phyloP scores from a whole-genome alignment of 2,113 vertebrate genomes.

The Penelope pileata region DNA sequence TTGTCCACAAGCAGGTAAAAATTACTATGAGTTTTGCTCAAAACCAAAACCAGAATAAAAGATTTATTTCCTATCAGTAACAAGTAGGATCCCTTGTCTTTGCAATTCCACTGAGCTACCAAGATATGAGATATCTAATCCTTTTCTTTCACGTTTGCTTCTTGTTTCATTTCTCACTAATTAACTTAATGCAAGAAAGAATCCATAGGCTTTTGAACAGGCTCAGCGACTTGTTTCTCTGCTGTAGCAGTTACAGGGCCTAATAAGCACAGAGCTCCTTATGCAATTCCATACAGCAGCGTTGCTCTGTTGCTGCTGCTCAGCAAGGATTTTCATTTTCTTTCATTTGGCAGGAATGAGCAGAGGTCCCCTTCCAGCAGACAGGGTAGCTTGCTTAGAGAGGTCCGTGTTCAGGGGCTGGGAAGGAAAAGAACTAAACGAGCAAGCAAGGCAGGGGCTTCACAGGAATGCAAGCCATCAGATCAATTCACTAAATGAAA shows the following conservation, averaged over 20 bases:
- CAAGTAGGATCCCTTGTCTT: not conserved
- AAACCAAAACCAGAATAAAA: not conserved
- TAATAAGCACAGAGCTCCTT: constrained; percentile 5
- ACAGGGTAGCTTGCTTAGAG: not conserved
- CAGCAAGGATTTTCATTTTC: constrained; percentile 17
- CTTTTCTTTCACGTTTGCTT: not conserved
- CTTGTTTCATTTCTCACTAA: constrained; percentile 48
- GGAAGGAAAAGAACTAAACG: not conserved
- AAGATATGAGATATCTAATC: constrained; percentile 17
- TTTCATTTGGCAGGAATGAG: constrained; percentile 4
- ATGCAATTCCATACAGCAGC: not conserved
- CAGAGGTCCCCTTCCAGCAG: not conserved
- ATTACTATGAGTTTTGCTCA: not conserved
- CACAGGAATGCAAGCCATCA: not conserved
- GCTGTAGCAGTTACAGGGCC: not conserved
- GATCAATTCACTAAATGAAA: constrained; percentile 17
- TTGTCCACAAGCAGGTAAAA: not conserved
- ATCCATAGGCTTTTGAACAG: not conserved
- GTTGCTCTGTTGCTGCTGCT: not conserved
- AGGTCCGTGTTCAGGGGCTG: not conserved
- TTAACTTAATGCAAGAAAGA: constrained; percentile 50
- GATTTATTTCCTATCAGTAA: not conserved
- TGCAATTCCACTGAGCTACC: constrained; percentile 1
- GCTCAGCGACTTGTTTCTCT: not conserved
- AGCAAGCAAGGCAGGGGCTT: not conserved